A percentile compares a stretch with the other conserved stretches of the same genome.
phyloP scores from a whole-genome alignment of 2,888 invertebrate genomes.

The Parascotia fuliginaria region DNA sequence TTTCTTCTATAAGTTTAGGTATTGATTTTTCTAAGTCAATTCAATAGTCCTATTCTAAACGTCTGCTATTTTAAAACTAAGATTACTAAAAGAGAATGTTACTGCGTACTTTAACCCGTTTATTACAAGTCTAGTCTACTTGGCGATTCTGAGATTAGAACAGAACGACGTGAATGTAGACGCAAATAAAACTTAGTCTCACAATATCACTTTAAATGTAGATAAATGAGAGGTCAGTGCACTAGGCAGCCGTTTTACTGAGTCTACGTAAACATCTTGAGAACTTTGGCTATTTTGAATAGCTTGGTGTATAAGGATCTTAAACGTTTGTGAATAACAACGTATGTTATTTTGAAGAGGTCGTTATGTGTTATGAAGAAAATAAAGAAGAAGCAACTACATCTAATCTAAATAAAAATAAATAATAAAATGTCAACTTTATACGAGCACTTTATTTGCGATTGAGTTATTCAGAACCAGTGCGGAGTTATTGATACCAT shows the following conservation, averaged over 20 bases:
- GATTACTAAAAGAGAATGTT: neutral
- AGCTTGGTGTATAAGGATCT: too few relatives aligned
- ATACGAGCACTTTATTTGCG: too few relatives aligned
- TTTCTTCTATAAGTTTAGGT: too few relatives aligned
- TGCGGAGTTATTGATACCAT: too few relatives aligned
- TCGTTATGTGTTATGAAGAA: too few relatives aligned
- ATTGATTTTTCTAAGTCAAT: neutral
- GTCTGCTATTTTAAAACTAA: neutral
- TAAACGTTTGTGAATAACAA: too few relatives aligned
- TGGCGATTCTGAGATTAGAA: conserved; percentile 15
- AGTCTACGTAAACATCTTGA: conserved; percentile 17
- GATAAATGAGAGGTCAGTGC: conserved; percentile 23
- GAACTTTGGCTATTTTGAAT: neutral
- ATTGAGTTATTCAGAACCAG: too few relatives aligned
- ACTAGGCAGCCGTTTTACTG: conserved; percentile 18
- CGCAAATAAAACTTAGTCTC: conserved; percentile 12
- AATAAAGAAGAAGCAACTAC: too few relatives aligned
- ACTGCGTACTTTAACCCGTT: conserved; percentile 1
- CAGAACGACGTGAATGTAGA: conserved; percentile 10
- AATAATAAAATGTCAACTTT: too few relatives aligned
- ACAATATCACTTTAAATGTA: conserved; percentile 9
- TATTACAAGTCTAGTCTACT: conserved; percentile 5
- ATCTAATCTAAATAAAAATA: too few relatives aligned
- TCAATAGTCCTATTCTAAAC: neutral
- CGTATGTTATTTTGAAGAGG: too few relatives aligned